Percentiles rank a stretch among this genome's conserved stretches.
Conservation (phyloP, 2,113 vertebrate genomes). For the Pleuronectes platessa region DNA sequence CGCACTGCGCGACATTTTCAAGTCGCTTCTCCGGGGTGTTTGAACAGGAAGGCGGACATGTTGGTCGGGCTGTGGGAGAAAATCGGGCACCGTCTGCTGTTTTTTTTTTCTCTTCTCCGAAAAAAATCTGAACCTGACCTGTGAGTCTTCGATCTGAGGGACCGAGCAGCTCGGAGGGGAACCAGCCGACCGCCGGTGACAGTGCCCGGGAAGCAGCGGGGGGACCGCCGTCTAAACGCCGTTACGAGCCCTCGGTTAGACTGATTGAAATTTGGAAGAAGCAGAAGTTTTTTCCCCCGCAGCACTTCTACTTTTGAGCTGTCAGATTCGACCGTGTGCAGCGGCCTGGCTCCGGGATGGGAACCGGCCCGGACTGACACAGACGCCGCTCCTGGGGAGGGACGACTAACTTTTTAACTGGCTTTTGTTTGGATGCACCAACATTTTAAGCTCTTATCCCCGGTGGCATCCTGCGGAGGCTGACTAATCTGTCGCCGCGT, state of each 20-base stretch:
- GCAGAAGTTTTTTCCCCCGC: slow-evolving; percentile 79
- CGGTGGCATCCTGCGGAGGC: slow-evolving; percentile 78
- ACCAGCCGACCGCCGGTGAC: slow-evolving; percentile 37
- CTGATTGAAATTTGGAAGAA: slow-evolving; percentile 78
- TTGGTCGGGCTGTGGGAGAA: slow-evolving; percentile 84
- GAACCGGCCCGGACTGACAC: slow-evolving; percentile 65
- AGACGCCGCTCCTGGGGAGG: neutral
- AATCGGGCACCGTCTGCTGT: slow-evolving; percentile 77
- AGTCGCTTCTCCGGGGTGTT: slow-evolving; percentile 80
- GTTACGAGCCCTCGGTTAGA: slow-evolving; percentile 69
- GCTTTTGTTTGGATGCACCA: slow-evolving; percentile 73
- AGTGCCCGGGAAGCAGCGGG: slow-evolving; percentile 38
- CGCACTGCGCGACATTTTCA: slow-evolving; percentile 74
- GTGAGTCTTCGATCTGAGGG: neutral
- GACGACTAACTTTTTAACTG: slow-evolving; percentile 48
- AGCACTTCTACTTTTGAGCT: slow-evolving; percentile 85
- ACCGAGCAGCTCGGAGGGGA: slow-evolving; percentile 1
- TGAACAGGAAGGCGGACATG: slow-evolving; percentile 98
- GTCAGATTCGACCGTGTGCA: slow-evolving; percentile 77
- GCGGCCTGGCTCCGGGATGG: slow-evolving; percentile 57
- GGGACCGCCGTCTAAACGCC: slow-evolving; percentile 45
- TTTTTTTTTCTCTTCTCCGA: slow-evolving; percentile 56
- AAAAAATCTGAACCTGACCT: slow-evolving; percentile 43
- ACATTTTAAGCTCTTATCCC: slow-evolving; percentile 74
- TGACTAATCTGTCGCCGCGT: slow-evolving; percentile 77